Evolutionary conservation across 2,888 invertebrate genomes (phyloP), one percentile per base, ranked within the genome.

Genomic region (Drosophila mimetica): DNA sequence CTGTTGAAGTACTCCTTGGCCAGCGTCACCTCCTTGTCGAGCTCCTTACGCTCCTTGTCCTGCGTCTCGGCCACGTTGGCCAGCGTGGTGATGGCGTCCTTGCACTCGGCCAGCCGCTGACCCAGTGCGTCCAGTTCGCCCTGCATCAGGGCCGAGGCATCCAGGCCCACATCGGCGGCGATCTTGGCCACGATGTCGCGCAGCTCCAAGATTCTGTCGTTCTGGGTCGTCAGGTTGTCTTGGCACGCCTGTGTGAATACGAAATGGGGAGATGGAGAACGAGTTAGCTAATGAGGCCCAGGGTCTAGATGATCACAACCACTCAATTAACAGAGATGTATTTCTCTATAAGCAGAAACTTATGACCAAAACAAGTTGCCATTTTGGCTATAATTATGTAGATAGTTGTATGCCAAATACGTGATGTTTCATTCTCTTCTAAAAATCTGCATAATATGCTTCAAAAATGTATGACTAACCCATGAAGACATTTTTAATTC

Each of bases 81-180:
- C 76, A 97, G 91, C 3, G 94, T 93, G 48, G 95, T 95, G 7
- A 96, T 94, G 0, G 96, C 94, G 67, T 96, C 95, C 20, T 95
- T 94, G 30, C 96, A 96, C 87, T 96, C 94, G 89, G 96, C 95
- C 71, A 97, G 93, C 30, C 95, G 93, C 64, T 94, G 93, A 41
- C 96, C 96, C 53, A 97, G 91, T 0, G 95, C 95, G 81, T 96
- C 96, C 11, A 96, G 94, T 90, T 97, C 96, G 25, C 95, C 94
- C 71, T 95, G 95, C 65, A 96, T 92, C 1, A 96, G 93, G 4
- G 94, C 93, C 28, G 95, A 94, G 11, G 93, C 93, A 87, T 95
- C 95, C 74, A 95, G 90, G 13, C 96, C 96, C 9, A 97, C 96
- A 88, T 96, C 96, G 22, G 94, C 94, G 0, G 96, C 96, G 58